A percentile compares a stretch with the other conserved stretches of the same genome.
Conservation (phyloP, 2,113 vertebrate species). For the Microcebus jonahi region DNA sequence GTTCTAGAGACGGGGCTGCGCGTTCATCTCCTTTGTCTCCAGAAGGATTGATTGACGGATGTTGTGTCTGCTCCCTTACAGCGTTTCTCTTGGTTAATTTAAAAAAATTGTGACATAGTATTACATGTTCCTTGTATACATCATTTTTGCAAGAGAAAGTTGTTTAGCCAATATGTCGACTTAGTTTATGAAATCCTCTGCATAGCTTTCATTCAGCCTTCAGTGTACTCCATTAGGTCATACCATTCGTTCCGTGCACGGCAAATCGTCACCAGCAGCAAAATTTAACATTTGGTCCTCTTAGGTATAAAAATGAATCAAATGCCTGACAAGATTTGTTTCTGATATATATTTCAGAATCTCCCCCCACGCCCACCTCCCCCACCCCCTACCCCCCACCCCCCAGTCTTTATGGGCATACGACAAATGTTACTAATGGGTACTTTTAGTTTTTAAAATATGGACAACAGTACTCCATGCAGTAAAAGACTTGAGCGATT, state of each 20-base stretch:
- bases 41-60: slow-evolving; percentile 76
- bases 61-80: slow-evolving; percentile 70
- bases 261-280: slow-evolving; percentile 69
- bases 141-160: slow-evolving; percentile 66
- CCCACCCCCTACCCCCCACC: background rate
- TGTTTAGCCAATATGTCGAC: slow-evolving; percentile 75
- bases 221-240: slow-evolving; percentile 60
- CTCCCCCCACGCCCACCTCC: too few species aligned
- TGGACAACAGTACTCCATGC: slow-evolving; percentile 84
- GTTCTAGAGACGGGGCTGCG: slow-evolving; percentile 61
- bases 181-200: slow-evolving; percentile 57
- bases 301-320: slow-evolving; percentile 76
- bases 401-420: slow-evolving; percentile 23
- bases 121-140: slow-evolving; percentile 62
- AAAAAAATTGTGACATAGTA: slow-evolving; percentile 67
- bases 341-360: slow-evolving; percentile 64
- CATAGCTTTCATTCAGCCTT: slow-evolving; percentile 61
- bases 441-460: slow-evolving; percentile 85
- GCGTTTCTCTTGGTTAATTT: slow-evolving; percentile 64
- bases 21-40: slow-evolving; percentile 77
- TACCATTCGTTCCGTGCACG: background rate
- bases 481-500: slow-evolving; percentile 92
- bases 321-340: slow-evolving; percentile 76
- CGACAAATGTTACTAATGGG: slow-evolving; percentile 79
- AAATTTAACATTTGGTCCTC: slow-evolving; percentile 77